Conservation (phyloP, 2,113 vertebrate genomes). For the Nycticebus coucang region DNA sequence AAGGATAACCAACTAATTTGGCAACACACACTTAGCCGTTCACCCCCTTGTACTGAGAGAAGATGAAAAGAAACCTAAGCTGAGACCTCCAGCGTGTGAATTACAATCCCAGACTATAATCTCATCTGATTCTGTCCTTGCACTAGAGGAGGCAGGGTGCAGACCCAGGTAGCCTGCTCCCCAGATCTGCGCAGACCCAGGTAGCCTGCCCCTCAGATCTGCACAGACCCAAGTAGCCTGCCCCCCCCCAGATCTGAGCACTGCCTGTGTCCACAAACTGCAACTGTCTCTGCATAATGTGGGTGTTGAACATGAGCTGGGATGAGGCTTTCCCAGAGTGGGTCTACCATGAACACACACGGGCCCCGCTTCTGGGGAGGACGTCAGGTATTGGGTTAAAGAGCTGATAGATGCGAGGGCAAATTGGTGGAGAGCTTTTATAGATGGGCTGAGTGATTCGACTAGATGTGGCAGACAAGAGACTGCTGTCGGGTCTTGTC, state of each 20-base stretch:
- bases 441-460: background rate
- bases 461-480: background rate
- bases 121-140: background rate
- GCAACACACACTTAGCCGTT: background rate
- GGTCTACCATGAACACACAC: background rate
- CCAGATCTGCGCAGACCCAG: background rate
- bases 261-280: accelerated
- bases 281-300: accelerated
- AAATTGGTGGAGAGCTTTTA: background rate
- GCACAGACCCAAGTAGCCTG: too few relatives aligned
- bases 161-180: too few relatives aligned
- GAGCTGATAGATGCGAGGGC: background rate
- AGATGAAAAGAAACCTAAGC: background rate
- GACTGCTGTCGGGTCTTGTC: background rate
- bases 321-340: accelerated
- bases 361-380: background rate
- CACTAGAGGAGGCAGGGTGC: too few relatives aligned
- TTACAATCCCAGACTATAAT: background rate
- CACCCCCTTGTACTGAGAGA: background rate
- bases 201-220: background rate
- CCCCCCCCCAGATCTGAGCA: background rate
- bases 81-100: background rate
- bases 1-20: background rate
- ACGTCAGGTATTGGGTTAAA: accelerated
- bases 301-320: accelerated